Evolutionary conservation across 2,797 vertebrate genomes (phyloP), one percentile per base, ranked within the genome.

Genomic region (Margarornis squamiger): DNA sequence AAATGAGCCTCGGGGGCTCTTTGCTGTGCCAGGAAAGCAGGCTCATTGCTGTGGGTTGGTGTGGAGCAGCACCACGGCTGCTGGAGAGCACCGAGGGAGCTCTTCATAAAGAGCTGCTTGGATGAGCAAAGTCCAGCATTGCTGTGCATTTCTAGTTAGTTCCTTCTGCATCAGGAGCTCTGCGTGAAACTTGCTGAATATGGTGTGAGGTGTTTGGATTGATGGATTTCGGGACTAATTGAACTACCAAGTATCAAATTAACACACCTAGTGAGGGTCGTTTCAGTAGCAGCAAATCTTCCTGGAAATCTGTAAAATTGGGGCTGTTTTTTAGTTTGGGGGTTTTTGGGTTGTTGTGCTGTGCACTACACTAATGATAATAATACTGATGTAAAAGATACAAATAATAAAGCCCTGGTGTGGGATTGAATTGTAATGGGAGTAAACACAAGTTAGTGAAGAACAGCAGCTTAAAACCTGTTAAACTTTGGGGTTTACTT

Each of bases 11-110:
- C 88, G 1, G 86, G 91, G 90, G 81, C 86, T 90, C 86, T 74
- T 91, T 12, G 46, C 80, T 74, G 45, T 86, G 95, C 93, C 95
- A 95, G 95, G 87, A 62, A 94, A 91, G n/a, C 80, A 48, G 90
- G 79, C 78, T 80, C 62, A 65, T 86, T 92, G 43, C 43, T 45
- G 18, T 10, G 19, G 19, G 81, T 51, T 93, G 61, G 45, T 48
- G 76, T 59, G 68, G 70, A 82, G 22, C 66, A 46, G 81, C 58
- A 51, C 79, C 80, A 70, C 48, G 95, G 52, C 24, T n/a, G 76
- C 71, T 63, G 79, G 90, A 27, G 81, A 89, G 14, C 19, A 45
- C 7, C 2, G 4, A 61, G 85, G 7, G 48, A 68, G 81, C 71
- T 74, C 92, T 93, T 74, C 29, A 36, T 55, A 6, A 36, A 61